Conservation (phyloP, 2,113 vertebrate species). For the Pampusana beccarii region DNA sequence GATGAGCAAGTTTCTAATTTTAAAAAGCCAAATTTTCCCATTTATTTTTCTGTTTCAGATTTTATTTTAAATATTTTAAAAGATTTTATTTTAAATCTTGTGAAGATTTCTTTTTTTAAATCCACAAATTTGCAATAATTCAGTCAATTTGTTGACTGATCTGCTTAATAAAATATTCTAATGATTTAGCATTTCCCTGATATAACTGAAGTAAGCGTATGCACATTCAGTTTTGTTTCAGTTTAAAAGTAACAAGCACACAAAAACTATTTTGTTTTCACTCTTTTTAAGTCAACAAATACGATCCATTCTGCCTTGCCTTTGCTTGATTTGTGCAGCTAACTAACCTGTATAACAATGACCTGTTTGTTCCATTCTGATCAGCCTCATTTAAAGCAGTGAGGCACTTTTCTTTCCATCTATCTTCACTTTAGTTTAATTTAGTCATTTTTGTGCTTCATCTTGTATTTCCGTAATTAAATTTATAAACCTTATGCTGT, state of each 20-base stretch:
- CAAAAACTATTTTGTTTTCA: background rate
- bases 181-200: background rate
- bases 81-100: background rate
- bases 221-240: background rate
- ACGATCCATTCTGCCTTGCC: background rate
- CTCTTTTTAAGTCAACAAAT: background rate
- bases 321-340: constrained; percentile 11
- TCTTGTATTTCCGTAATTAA: constrained; percentile 40
- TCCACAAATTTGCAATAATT: background rate
- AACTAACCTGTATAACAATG: constrained; percentile 8
- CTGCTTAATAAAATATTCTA: background rate
- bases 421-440: constrained; percentile 33
- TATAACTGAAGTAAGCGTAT: background rate
- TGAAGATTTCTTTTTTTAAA: background rate
- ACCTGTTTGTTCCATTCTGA: constrained; percentile 24
- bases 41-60: background rate
- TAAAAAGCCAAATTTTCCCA: background rate
- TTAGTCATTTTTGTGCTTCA: constrained; percentile 8
- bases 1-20: background rate
- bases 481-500: background rate
- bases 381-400: constrained; percentile 25
- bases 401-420: constrained; percentile 8
- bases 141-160: background rate
- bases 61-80: background rate
- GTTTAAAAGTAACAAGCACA: background rate